Base-by-base conservation (phyloP, 2,888 invertebrate genomes). In the Cheilosia vernalis region DNA sequence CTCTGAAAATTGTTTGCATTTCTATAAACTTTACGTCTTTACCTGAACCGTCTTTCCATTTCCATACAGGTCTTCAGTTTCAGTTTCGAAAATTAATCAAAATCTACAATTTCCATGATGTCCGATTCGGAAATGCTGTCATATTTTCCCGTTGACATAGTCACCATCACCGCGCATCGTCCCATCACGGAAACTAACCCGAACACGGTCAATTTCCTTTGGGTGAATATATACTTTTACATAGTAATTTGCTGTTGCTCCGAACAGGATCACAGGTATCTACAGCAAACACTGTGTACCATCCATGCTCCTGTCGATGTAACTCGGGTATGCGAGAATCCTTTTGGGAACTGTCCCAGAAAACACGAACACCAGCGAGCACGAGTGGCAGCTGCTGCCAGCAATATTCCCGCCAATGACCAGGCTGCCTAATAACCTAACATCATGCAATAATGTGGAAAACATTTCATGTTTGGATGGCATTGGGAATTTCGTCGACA, bases 361-460 rank as follows among this genome's bases (percentile, higher is more conserved):
- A 77, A 76, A 76, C 76, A 73, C 61, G 63, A 40, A 19, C 44
- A 74, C 40, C 37, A 58, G 76, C 30, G 51, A 19, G 42, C 33
- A 37, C 37, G 37, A 70, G 63, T 63, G 64, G 49, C 79, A 66
- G 60, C 79, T 85, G 76, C 51, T 51, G 24, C 63, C 66, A 70
- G 84, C 70, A 84, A 74, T 79, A 84, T 79, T 60, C 55, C 64
- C 19, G 70, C 80, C 66, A 77, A 63, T 77, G 72, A 55, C 67
- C 81, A 74, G 81, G 66, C 81, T 81, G 56, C 67, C 87, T 82
- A 87, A 86, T 85, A 85, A 79, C 81, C 85, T 80, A 80, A 87
- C 87, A 87, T 82, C 87, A 80, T 82, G 85, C 87, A 85, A 87
- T 87, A 87, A 79, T 87, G 81, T 77, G 78, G 72, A 82, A 77